Evolutionary conservation across 2,113 vertebrate genomes (phyloP).

Genomic region (Sterna hirundo): DNA sequence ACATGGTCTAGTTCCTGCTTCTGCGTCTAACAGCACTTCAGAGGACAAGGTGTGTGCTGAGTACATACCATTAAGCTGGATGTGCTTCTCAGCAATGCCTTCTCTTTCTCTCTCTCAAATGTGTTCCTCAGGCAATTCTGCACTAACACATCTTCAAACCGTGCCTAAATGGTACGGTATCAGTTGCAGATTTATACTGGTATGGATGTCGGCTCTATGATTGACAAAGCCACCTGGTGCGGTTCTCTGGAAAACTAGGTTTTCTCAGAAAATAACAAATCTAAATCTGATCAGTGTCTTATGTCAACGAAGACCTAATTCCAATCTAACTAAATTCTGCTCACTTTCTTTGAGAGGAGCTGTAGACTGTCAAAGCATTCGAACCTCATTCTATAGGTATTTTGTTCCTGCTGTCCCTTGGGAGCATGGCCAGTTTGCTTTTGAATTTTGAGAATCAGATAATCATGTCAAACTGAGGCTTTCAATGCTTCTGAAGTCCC

Average conservation of each 20-base stretch:
- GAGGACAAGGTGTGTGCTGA: neutral
- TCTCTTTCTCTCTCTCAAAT: neutral
- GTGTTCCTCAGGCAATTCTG: neutral
- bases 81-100: neutral
- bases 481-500: neutral
- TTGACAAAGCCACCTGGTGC: neutral
- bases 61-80: rapidly evolving
- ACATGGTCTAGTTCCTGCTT: neutral
- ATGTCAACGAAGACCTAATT: neutral
- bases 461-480: neutral
- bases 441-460: neutral
- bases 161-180: neutral
- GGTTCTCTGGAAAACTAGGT: neutral
- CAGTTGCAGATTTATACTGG: neutral
- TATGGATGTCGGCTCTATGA: neutral
- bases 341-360: neutral
- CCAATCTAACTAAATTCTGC: neutral
- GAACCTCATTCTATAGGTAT: neutral
- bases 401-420: neutral
- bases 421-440: rapidly evolving
- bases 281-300: neutral
- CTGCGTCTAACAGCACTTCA: neutral
- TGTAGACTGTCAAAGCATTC: neutral
- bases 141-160: too few species aligned
- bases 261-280: neutral